Base-by-base conservation (phyloP, 2,797 vertebrate species). In the Myioborus miniatus region DNA sequence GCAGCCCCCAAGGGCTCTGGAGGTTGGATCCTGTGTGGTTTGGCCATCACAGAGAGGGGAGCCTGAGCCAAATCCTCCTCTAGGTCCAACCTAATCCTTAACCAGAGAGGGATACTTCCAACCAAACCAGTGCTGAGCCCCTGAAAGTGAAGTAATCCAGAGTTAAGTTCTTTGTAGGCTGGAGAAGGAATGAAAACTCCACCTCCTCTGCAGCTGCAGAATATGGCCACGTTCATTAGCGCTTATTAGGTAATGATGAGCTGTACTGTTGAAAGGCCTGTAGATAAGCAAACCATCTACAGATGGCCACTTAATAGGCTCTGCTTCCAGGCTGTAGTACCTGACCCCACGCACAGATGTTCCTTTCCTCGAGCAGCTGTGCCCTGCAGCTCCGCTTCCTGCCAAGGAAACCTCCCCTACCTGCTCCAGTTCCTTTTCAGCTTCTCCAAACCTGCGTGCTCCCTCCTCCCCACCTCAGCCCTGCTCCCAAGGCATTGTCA, bases 281-380 rank as follows among this genome's bases (percentile, higher is more conserved):
- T 81, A 96, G 92, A 95, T 78, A 92, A 96, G 78, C 71, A 92
- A 91, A 41, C 85, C 24, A 14, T 36, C 87, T 65, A 65, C 91
- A 96, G 96, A 83, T 94, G 92, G 94, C 91, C 15, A 29, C 59
- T 81, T 96, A 92, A 83, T 30, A 64, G 95, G 83, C 77, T 96
- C 52, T 91, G 93, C 87, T 89, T 75, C 71, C 62, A 63, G 65
- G 64, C 36, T 87, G 65, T 36, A 22, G 62, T n/a, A 74, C 65
- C 89, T 96, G 91, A 95, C 94, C 92, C 78, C 67, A 6, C 0
- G 7, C 14, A 2, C 87, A 97, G 96, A 90, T 94, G 94, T 76
- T 93, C 87, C 56, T 83, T 92, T 86, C 75, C 90, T 89, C 0
- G 0, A 87, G 91, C 91, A 93, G 90, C 91, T 91, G 90, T 64